Conservation (phyloP, 2,888 invertebrate genomes). For the Mythimna loreyi region DNA sequence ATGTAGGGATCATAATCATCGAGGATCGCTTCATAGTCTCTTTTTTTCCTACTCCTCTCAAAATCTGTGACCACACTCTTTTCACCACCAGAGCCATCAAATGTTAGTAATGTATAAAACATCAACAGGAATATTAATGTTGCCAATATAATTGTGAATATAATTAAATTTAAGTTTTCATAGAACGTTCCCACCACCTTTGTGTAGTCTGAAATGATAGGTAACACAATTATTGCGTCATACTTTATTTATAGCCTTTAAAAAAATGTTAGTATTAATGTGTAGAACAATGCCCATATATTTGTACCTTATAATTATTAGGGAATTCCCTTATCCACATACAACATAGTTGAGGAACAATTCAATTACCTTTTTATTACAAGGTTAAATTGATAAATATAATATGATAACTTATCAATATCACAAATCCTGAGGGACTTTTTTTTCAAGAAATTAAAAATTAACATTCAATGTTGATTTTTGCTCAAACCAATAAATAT, state of each 20-base stretch:
- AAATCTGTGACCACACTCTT: conserved; percentile 43
- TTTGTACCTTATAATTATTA: conserved; percentile 28
- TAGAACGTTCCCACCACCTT: conserved; percentile 80
- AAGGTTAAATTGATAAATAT: conserved; percentile 37
- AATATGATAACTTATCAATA: conserved; percentile 29
- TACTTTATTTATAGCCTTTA: conserved; percentile 19
- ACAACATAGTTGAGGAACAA: conserved; percentile 2
- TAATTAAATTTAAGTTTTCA: conserved; percentile 73
- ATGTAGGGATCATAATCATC: conserved; percentile 57
- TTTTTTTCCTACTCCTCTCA: conserved; percentile 46
- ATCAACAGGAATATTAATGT: conserved; percentile 73
- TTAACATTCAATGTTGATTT: neutral
- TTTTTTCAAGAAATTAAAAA: conserved; percentile 2
- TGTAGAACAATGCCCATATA: conserved; percentile 4
- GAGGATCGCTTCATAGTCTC: conserved; percentile 46
- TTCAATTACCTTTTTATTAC: conserved; percentile 20
- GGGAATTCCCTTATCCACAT: conserved; percentile 40
- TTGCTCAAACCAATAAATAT: neutral
- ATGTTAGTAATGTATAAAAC: conserved; percentile 79
- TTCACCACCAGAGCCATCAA: conserved; percentile 62
- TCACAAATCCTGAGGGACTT: conserved; percentile 29
- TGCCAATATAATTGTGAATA: conserved; percentile 72
- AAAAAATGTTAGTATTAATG: conserved; percentile 31
- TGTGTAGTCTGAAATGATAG: conserved; percentile 79
- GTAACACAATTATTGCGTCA: conserved; percentile 49